phyloP scores from a whole-genome alignment of 2,113 vertebrate genomes.

The Panthera uncia region DNA sequence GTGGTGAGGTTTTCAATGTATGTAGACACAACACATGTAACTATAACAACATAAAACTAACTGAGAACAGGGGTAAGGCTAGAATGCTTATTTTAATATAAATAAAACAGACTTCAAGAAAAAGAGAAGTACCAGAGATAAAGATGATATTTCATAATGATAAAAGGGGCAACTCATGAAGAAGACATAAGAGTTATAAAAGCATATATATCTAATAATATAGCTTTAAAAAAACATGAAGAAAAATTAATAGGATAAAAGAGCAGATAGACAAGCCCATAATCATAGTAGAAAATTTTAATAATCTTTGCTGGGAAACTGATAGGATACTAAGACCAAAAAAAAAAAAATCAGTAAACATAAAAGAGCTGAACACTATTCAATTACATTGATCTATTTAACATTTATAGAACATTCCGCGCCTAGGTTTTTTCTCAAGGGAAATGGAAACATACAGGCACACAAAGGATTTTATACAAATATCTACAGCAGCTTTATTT shows the following conservation, averaged over 20 bases:
- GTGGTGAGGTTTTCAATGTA: not conserved
- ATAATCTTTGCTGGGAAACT: not conserved
- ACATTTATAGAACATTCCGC: not conserved
- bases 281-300: not conserved
- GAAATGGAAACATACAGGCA: not conserved
- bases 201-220: not conserved
- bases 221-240: not conserved
- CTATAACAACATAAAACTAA: not conserved
- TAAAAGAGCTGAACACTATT: not conserved
- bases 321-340: not conserved
- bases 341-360: not conserved
- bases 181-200: not conserved
- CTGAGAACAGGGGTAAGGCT: not conserved
- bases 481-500: not conserved
- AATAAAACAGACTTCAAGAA: not conserved
- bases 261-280: not conserved
- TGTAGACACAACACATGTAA: not conserved
- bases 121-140: not conserved
- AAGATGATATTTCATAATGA: not conserved
- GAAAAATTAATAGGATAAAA: conserved; percentile 35
- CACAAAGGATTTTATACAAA: not conserved
- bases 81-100: not conserved
- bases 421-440: not conserved
- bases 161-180: not conserved
- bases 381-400: not conserved